phyloP scores from a whole-genome alignment of 2,888 invertebrate species.

The Macrophya annulata region DNA sequence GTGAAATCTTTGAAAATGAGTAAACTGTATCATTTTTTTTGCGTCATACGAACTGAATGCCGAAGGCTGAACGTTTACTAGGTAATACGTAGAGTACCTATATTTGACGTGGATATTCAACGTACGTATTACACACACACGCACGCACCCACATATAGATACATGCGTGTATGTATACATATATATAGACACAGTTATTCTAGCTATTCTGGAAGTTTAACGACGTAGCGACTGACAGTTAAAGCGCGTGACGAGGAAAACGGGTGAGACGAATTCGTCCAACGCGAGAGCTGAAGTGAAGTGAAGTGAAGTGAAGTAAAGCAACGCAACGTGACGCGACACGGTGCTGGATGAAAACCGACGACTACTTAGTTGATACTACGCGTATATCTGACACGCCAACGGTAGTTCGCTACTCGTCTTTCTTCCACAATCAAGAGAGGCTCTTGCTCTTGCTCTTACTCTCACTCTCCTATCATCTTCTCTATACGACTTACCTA shows the following conservation, averaged over 20 bases:
- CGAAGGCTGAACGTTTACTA: no score
- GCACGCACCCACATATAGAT: no score
- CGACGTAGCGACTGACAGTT: conserved; percentile 35
- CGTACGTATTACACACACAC: neutral
- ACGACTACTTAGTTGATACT: conserved; percentile 41
- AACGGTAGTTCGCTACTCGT: conserved; percentile 19
- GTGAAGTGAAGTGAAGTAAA: neutral
- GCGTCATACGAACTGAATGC: neutral
- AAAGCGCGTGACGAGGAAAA: conserved; percentile 7
- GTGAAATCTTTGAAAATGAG: neutral
- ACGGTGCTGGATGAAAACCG: conserved; percentile 18
- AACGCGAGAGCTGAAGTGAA: neutral
- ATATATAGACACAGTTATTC: neutral
- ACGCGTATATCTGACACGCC: conserved; percentile 24
- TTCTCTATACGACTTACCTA: neutral
- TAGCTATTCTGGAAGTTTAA: conserved; percentile 21
- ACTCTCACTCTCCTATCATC: neutral
- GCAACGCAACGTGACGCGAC: neutral
- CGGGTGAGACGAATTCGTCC: conserved; percentile 9
- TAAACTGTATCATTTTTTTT: neutral
- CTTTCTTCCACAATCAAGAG: neutral
- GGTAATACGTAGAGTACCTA: neutral
- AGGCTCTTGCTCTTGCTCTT: neutral
- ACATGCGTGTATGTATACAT: neutral
- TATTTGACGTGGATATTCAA: neutral